Evolutionary conservation across 2,113 vertebrate species (phyloP), one percentile per base, ranked within the genome.

Genomic region (Cynoglossus semilaevis): DNA sequence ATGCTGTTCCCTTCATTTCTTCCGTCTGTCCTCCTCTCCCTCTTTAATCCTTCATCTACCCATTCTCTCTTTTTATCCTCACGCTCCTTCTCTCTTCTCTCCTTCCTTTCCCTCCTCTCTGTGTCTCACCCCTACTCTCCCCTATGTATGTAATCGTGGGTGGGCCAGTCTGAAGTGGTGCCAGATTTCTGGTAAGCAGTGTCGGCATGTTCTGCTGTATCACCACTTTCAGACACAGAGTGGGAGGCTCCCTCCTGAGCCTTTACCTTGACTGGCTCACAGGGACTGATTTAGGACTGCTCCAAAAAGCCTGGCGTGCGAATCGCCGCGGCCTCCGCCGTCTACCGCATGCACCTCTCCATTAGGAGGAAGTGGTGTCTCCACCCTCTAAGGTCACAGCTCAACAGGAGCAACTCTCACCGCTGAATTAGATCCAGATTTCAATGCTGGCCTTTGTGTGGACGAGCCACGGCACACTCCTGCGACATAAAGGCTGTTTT

Each of bases 131-230:
- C 61, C 41, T 44, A 40, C 51, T 73, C 37, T 72, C 16, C 70
- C 18, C 12, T 77, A 55, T 64, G 69, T 61, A 51, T 72, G 46
- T 48, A 70, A 68, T 49, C 67, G 40, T 86, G 86, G 86, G 86
- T 87, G 86, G 86, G 79, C 84, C 74, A 66, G 45, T 53, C 47
- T 78, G 76, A 81, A 87, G 69, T 56, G 18, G 76, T 84, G 76
- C 83, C 86, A 87, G 83, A 83, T 87, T 84, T 84, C 63, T 74
- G 74, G 71, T 72, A 66, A 74, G 80, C 72, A 50, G 76, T 80
- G 72, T 79, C 74, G 77, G 76, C 77, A 77, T 86, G 81, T 86
- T 86, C 84, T 84, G 81, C 82, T 77, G 77, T 72, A 79, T 82
- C 84, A 88, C 81, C 75, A 70, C 22, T 85, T 85, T 80, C 40